Conservation (phyloP, 2,888 invertebrate species). For the Argyresthia albistria region DNA sequence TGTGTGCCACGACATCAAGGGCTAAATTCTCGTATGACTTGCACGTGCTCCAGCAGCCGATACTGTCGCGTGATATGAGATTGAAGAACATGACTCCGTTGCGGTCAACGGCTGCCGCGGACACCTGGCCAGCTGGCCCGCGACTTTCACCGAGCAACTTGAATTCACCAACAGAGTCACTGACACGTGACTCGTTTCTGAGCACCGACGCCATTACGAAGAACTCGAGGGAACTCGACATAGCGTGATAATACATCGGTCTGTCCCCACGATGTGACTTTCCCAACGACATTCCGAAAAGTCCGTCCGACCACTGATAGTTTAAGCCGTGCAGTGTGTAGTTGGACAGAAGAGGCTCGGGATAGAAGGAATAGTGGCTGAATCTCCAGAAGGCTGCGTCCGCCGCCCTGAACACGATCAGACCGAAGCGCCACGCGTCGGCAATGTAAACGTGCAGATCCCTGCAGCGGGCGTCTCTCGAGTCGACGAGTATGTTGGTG, state of each 20-base stretch:
- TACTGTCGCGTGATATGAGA: constrained; percentile 82
- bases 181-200: constrained; percentile 71
- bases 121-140: constrained; percentile 78
- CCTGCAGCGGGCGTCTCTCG: constrained; percentile 73
- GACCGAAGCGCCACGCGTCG: constrained; percentile 78
- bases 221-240: constrained; percentile 87
- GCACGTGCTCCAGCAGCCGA: constrained; percentile 88
- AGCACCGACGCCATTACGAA: constrained; percentile 79
- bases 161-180: constrained; percentile 47
- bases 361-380: constrained; percentile 80
- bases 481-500: constrained; percentile 78
- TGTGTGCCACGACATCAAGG: constrained; percentile 75
- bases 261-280: constrained; percentile 72
- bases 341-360: constrained; percentile 80
- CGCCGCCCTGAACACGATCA: constrained; percentile 74
- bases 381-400: constrained; percentile 75
- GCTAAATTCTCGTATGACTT: constrained; percentile 79
- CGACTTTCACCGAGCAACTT: constrained; percentile 63
- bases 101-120: constrained; percentile 81
- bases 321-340: constrained; percentile 83
- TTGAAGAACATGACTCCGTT: constrained; percentile 87
- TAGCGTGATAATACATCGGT: constrained; percentile 83
- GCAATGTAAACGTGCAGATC: constrained; percentile 78
- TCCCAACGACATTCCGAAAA: constrained; percentile 83
- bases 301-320: constrained; percentile 87